Conservation (phyloP, 2,113 vertebrate species). For the Monopterus albus region DNA sequence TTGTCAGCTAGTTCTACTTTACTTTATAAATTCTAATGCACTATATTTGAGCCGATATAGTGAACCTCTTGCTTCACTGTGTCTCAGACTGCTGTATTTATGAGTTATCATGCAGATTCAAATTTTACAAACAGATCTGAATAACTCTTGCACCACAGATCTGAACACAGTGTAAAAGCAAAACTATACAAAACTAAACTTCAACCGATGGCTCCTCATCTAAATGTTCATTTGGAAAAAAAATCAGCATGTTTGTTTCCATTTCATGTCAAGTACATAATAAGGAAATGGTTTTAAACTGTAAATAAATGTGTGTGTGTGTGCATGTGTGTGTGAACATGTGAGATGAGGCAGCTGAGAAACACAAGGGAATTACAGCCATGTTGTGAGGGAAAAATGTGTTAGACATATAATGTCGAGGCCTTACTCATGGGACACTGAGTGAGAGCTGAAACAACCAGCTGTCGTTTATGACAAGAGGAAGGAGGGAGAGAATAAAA, state of each 20-base stretch:
- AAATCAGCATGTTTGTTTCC: constrained; percentile 16
- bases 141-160: constrained; percentile 4
- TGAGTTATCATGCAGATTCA: background rate
- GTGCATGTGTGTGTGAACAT: constrained; percentile 5
- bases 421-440: background rate
- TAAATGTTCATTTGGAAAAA: background rate
- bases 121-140: constrained; percentile 5
- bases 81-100: too few species aligned
- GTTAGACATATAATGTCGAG: constrained; percentile 13
- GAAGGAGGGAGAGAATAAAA: background rate
- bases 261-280: constrained; percentile 18
- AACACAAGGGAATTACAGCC: constrained; percentile 2
- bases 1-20: too few species aligned
- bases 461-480: background rate
- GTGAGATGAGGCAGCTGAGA: constrained; percentile 10
- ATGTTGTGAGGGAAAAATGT: constrained; percentile 11
- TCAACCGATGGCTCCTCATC: background rate
- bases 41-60: too few species aligned
- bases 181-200: background rate
- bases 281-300: constrained; percentile 19
- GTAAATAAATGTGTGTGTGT: background rate
- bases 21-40: too few species aligned
- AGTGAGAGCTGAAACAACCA: constrained; percentile 14
- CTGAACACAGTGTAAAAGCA: background rate
- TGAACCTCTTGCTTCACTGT: background rate